These are phyloP conservation scores for Cyclura pinguis DNA, from an alignment of 2,797 vertebrate genomes.

Conservation along the genomic window DNA sequence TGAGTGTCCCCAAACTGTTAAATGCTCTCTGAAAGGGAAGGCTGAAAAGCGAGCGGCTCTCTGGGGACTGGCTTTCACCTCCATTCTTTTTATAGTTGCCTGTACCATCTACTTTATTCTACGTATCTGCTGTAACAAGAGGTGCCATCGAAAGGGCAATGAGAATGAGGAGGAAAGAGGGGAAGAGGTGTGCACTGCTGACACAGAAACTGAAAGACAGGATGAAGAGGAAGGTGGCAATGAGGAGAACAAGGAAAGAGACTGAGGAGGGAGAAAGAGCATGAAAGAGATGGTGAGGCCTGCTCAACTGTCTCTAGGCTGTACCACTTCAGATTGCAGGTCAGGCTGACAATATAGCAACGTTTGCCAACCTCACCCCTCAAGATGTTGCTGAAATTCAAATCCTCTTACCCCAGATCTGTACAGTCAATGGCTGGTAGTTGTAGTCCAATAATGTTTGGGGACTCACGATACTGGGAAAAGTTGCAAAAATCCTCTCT, in stretches of 20 bases:
- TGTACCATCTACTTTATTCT: slow-evolving; percentile 23
- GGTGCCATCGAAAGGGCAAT: background rate
- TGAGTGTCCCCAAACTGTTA: background rate
- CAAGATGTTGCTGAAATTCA: background rate
- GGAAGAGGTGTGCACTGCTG: background rate
- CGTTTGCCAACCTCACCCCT: background rate
- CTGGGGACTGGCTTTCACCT: slow-evolving; percentile 17
- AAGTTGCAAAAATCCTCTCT: background rate
- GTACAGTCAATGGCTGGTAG: too few relatives aligned
- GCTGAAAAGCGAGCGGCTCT: slow-evolving; percentile 31
- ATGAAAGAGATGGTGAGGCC: background rate
- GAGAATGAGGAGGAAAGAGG: background rate
- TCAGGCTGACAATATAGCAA: background rate
- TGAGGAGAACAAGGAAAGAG: background rate
- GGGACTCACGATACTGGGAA: background rate
- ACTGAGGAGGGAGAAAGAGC: background rate
- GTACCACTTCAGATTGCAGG: background rate
- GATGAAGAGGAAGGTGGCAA: background rate
- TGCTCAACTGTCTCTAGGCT: background rate
- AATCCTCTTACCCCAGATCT: background rate
- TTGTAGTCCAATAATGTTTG: background rate
- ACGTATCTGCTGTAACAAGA: slow-evolving; percentile 25
- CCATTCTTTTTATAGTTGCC: slow-evolving; percentile 18
- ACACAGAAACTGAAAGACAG: background rate
- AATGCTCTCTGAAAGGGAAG: slow-evolving; percentile 8